Conservation (phyloP, 2,797 vertebrate species). For the Threskiornis aethiopicus region DNA sequence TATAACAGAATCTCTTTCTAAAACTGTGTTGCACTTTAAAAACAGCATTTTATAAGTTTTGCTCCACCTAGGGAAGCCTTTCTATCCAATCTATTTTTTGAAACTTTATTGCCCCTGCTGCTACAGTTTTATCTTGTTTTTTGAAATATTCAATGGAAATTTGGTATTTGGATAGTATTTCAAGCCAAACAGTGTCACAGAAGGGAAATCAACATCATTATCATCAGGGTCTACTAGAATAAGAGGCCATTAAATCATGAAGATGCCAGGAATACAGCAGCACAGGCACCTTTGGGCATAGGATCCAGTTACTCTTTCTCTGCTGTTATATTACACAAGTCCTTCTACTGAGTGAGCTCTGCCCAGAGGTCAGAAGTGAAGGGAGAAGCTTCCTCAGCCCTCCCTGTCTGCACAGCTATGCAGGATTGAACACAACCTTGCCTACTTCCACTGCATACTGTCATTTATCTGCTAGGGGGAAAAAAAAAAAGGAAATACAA, state of each 20-base stretch:
- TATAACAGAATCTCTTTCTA: not conserved
- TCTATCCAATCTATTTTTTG: not conserved
- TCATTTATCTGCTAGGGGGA: not conserved
- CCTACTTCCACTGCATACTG: not conserved
- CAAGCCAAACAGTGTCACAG: not conserved
- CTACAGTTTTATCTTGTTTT: not conserved
- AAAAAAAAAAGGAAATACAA: not conserved
- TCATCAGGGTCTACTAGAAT: not conserved
- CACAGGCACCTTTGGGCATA: not conserved
- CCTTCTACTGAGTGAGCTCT: not conserved
- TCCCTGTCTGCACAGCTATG: not conserved
- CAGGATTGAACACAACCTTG: not conserved
- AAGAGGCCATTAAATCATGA: not conserved
- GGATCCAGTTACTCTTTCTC: not conserved
- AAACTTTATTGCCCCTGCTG: not conserved
- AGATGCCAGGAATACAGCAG: not conserved
- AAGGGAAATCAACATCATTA: not conserved
- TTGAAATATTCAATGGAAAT: not conserved
- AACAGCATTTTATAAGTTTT: not conserved
- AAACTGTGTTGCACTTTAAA: not conserved
- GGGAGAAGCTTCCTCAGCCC: not conserved
- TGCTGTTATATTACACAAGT: not conserved
- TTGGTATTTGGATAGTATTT: not conserved
- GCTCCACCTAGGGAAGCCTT: not conserved
- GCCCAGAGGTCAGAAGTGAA: not conserved